Evolutionary conservation across 92 coral and sea anemone genomes (phyloP), one percentile per base, ranked within the genome.

Genomic region (Actinostola sp.): DNA sequence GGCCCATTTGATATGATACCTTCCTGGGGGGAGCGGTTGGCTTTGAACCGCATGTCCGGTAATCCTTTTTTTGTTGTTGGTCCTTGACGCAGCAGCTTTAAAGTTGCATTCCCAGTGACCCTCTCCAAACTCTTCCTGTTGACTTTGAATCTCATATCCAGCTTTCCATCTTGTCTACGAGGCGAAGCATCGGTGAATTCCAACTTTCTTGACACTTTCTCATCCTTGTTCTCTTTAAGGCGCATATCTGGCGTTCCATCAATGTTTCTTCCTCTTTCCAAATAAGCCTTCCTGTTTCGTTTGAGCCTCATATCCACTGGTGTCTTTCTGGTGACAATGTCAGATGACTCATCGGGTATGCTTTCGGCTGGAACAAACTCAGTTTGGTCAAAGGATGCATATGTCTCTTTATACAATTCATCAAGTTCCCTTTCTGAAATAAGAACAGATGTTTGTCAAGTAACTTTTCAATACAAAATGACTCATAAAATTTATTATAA

Each of bases 41-140:
- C 68, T 62, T 69, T 52, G 43, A 51, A 84, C 20, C 89, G 59
- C 84, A 84, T 65, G 51, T 79, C 89, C 3, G 91, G 80, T 29
- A 48, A 36, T 0, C 91, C 91, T 31, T 66, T 76, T 38, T 76
- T 81, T 66, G 55, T 72, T 31, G 39, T 21, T 11, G 77, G 85
- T n/a, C n/a, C n/a, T n/a, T n/a, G n/a, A n/a, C n/a, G n/a, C n/a
- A n/a, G n/a, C n/a, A n/a, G n/a, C n/a, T n/a, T n/a, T n/a, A n/a
- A n/a, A n/a, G n/a, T n/a, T n/a, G n/a, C n/a, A n/a, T n/a, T n/a
- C n/a, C n/a, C n/a, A n/a, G n/a, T n/a, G n/a, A n/a, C 27, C n/a
- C n/a, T n/a, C n/a, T n/a, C n/a, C n/a, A n/a, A n/a, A n/a, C n/a
- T n/a, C n/a, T n/a, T n/a, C n/a, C 20, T 61, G 72, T 83, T 76